Base-by-base conservation (phyloP, 2,888 invertebrate species). In the Drepana falcataria region DNA sequence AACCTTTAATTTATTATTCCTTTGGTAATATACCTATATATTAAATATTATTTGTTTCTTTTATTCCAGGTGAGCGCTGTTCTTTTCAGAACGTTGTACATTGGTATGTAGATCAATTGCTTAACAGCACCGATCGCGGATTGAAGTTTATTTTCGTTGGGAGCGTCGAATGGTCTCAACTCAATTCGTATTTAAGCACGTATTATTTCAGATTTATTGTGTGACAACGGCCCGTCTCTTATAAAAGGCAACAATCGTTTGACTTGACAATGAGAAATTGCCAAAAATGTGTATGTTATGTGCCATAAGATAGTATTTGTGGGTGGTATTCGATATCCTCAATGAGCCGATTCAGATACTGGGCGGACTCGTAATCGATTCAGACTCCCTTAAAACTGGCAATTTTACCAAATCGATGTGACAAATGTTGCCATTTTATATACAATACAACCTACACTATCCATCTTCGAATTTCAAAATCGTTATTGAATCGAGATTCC, bases 1-100 rank as follows among this genome's bases (percentile, higher is more conserved):
- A 21, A 21, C 21, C 21, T 21, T 21, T 21, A 21, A 21, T 21
- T 21, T 21, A 4, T 37, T 37, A 4, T 37, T 37, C 37, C 37
- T 4, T 4, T 4, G 5, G 37, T 62, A 58, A 60, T 59, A 21
- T 54, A 53, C 7, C 7, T 6, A 7, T 41, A 5, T 41, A 7
- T 6, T 41, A 41, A 2, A 2, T 6, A 44, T 44, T 9, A 44
- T 44, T 4, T 59, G 37, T 61, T 60, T 62, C 68, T 53, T 61
- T 75, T 80, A 73, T 83, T 83, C 48, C 81, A 81, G 81, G 82
- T 83, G 66, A 75, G 75, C 59, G 51, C 58, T 59, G 47, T 49
- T 49, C 57, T 57, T 53, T 56, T 34, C 41, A 41, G 37, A 55
- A 59, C 52, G 44, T 51, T 51, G 48, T 51, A 47, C 56, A 62